Base-by-base conservation (phyloP, 2,888 invertebrate species). In the Hecatera dysodea region DNA sequence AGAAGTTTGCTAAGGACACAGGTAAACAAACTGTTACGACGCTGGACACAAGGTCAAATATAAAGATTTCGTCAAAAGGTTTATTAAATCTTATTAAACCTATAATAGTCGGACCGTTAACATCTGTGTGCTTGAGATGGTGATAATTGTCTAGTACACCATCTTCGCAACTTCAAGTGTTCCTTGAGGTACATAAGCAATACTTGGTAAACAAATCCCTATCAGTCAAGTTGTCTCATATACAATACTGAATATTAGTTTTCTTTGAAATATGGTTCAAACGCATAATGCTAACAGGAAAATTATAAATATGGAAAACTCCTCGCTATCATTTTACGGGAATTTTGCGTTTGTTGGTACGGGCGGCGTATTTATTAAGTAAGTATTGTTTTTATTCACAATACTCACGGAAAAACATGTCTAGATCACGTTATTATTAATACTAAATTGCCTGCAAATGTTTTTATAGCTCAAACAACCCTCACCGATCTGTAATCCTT, bases 211-310 rank as follows among this genome's bases (percentile, higher is more conserved):
- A 7, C 0, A 52, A 52, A 22, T 0, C 19, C 1, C 8, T n/a
- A 59, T 63, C 39, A 55, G 29, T 53, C 22, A 33, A 64, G 19
- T 53, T 22, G n/a, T 9, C 19, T 27, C 46, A n/a, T 12, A 4
- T 19, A 39, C 2, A 5, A 52, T 50, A 56, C 22, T 27, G 0
- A 0, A 15, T 22, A 52, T 19, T 11, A 33, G 12, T 55, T 39
- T 57, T 62, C 19, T 52, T 12, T 19, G 39, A 52, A 57, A 46
- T 22, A 1, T 62, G 17, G 55, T 24, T 27, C 33, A 46, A 46
- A n/a, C n/a, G n/a, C n/a, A n/a, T n/a, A 2, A 33, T 22, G 15
- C 29, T 22, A 44, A 29, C 57, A 59, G 56, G 39, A 67, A 52
- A 74, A 60, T 44, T 33, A 42, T 46, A 17, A 3, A 44, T 19